Evolutionary conservation across 2,113 vertebrate genomes (phyloP).

Genomic region (Chaenocephalus aceratus): DNA sequence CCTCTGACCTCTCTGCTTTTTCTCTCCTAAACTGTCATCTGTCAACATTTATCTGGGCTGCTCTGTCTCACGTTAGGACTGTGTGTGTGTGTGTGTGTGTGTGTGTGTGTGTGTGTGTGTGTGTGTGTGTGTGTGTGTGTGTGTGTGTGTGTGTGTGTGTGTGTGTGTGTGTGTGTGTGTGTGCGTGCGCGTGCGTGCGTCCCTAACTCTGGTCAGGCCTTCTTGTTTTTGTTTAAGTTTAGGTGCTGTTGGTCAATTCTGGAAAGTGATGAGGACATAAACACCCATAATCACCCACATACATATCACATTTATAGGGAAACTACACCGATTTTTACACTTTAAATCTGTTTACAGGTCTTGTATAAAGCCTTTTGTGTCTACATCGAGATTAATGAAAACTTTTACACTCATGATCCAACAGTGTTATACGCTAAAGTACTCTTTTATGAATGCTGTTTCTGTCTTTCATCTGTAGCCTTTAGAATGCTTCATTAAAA

Average conservation of each 20-base stretch:
- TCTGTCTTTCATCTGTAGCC: neutral
- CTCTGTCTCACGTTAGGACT: neutral
- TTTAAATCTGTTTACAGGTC: neutral
- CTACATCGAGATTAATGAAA: neutral
- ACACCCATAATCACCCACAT: neutral
- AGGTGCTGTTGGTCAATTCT: neutral
- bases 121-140: too few species aligned
- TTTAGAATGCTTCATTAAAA: neutral
- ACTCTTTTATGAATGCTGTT: too few species aligned
- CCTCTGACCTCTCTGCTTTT: conserved; percentile 6
- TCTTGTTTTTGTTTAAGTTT: neutral
- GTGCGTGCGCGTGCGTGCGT: too few species aligned
- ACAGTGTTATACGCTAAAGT: neutral
- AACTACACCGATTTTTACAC: neutral
- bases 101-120: too few species aligned
- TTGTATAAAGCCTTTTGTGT: neutral
- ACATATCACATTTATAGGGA: neutral
- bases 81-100: too few species aligned
- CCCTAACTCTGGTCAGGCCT: neutral
- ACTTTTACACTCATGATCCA: neutral
- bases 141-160: too few species aligned
- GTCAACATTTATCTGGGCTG: conserved; percentile 32
- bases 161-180: neutral
- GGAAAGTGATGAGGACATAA: neutral
- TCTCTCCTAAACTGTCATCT: conserved; percentile 24